Evolutionary conservation across 2,888 invertebrate genomes (phyloP), one percentile per base, ranked within the genome.

Genomic region (Troglohyphantes excavatus): DNA sequence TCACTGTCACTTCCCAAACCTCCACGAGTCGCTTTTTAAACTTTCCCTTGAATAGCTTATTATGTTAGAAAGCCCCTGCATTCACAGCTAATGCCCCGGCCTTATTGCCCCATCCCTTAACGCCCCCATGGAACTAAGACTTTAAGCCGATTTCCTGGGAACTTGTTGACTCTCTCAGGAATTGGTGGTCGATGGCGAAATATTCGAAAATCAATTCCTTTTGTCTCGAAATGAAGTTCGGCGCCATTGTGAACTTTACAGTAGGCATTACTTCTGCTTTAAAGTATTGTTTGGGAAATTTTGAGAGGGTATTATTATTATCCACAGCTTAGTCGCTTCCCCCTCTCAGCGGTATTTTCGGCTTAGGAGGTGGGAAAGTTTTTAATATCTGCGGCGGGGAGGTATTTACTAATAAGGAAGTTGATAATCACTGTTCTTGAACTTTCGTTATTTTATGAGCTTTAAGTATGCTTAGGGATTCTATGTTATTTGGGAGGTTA

Each of bases 151-250:
- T 82, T 82, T 82, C 19, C 59, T n/a, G 33, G 33, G 68, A 68
- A 68, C 82, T 82, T 82, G 82, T 82, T 82, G 82, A 70, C 82
- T 82, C 82, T 82, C 82, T 26, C 17, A 70, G 61, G 78, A 65
- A 5, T 53, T 53, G 39, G 61, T 39, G 43, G 39, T 26, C 78
- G 65, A 78, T 78, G 23, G 43, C 39, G 65, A 39, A 78, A 43
- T 78, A 65, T 78, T 65, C 61, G 78, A 78, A 78, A 78, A 78
- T 78, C 78, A 78, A 78, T 78, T 78, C 78, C 78, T 78, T 39
- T 78, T 78, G 65, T 78, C 65, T 78, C 63, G 78, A 78, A 78
- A 65, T 78, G 43, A 65, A 78, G 39, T 65, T 78, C 23, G n/a
- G 46, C n/a, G 53, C 46, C 17, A 53, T 26, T 27, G 46, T n/a